phyloP scores from a whole-genome alignment of 1,140 invertebrate genomes.

The Episyrphus balteatus region DNA sequence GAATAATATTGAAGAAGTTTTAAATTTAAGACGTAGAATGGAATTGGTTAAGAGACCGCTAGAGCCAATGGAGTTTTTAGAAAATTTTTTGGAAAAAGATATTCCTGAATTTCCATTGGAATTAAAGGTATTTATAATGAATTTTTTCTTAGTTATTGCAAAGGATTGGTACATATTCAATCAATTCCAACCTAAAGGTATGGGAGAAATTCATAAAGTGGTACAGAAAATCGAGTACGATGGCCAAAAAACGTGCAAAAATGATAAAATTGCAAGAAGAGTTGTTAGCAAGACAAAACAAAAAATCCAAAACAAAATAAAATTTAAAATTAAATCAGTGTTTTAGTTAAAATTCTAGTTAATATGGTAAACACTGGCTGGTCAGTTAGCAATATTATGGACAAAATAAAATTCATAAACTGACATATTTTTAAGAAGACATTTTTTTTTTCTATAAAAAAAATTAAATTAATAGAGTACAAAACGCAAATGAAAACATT shows the following conservation, averaged over 20 bases:
- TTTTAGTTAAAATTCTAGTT: neutral
- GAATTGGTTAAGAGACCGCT: slow-evolving; percentile 13
- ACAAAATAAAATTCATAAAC: too few relatives aligned
- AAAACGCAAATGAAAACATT: too few relatives aligned
- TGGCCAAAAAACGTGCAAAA: slow-evolving; percentile 1
- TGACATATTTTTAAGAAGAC: too few relatives aligned
- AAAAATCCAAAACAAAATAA: slow-evolving; percentile 3
- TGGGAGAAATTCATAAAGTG: slow-evolving; percentile 7
- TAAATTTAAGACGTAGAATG: slow-evolving; percentile 21
- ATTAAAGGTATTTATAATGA: slow-evolving; percentile 6
- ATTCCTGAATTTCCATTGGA: slow-evolving; percentile 23
- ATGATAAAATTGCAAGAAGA: too few relatives aligned
- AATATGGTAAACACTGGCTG: neutral
- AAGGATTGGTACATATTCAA: too few relatives aligned
- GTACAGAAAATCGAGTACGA: slow-evolving; percentile 6
- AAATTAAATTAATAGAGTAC: neutral
- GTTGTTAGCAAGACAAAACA: slow-evolving; percentile 2
- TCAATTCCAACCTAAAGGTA: too few relatives aligned
- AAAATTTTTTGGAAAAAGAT: slow-evolving; percentile 17
- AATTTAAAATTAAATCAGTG: neutral
- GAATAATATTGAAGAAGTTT: slow-evolving; percentile 34
- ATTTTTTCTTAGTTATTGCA: too few relatives aligned
- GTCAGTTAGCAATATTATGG: neutral
- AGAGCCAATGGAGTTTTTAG: slow-evolving; percentile 21
- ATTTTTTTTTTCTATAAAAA: slow-evolving; percentile 1